Evolutionary conservation across 2,888 invertebrate genomes (phyloP).

Genomic region (Gari tellinella): DNA sequence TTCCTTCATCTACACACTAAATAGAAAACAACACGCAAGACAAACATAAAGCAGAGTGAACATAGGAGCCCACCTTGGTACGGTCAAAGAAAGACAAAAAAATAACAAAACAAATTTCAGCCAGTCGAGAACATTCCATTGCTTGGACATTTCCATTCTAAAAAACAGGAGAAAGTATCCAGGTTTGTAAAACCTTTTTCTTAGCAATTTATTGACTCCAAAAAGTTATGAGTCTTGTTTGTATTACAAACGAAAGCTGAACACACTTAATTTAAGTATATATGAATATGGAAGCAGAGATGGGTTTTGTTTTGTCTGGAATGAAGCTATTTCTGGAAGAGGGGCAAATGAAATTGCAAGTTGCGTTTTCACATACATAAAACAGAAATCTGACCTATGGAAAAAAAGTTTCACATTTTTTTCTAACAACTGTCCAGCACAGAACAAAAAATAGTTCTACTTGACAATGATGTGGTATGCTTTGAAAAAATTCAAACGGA

Average conservation of each 20-base stretch:
- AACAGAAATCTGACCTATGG: conserved; percentile 19
- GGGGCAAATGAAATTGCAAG: conserved; percentile 30
- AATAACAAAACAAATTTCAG: no score
- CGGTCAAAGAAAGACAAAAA: no score
- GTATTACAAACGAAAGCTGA: conserved; percentile 20
- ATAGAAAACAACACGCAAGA: no score
- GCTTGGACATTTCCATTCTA: no score
- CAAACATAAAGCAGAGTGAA: no score
- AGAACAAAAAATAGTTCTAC: conserved; percentile 11
- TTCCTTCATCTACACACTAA: no score
- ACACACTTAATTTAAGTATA: conserved; percentile 23
- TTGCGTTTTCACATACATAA: conserved; percentile 20
- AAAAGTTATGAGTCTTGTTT: conserved; percentile 10
- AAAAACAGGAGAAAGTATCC: no score
- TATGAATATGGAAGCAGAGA: conserved; percentile 22
- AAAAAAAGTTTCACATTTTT: conserved; percentile 19
- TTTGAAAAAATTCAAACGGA: conserved; percentile 10
- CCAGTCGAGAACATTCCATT: no score
- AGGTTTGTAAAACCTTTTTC: no score
- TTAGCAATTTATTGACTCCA: conserved; percentile 7
- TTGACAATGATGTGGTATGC: conserved; percentile 16
- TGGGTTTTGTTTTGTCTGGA: conserved; percentile 27
- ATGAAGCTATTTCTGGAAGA: conserved; percentile 19
- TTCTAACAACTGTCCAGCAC: conserved; percentile 2
- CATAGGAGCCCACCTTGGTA: no score